Conservation (phyloP, 2,113 vertebrate genomes). For the Sardina pilchardus region DNA sequence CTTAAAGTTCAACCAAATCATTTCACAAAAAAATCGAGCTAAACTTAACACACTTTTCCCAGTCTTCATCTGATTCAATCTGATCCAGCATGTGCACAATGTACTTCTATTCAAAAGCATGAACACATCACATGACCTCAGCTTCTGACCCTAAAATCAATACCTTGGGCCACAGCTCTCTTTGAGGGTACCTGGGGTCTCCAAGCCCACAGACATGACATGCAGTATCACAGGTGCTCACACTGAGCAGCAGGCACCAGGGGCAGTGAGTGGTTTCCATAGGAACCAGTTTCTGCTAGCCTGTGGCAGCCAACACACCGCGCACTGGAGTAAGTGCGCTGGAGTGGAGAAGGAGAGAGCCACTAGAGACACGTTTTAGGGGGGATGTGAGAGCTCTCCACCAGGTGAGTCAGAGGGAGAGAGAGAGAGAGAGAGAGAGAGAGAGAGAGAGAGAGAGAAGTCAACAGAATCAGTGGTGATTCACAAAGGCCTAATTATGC, state of each 20-base stretch:
- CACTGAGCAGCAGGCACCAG: slow-evolving; percentile 43
- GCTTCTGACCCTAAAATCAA: neutral
- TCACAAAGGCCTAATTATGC: slow-evolving; percentile 21
- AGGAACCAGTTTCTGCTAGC: slow-evolving; percentile 54
- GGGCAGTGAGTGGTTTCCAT: slow-evolving; percentile 57
- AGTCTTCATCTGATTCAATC: neutral
- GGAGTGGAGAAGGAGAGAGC: slow-evolving; percentile 33
- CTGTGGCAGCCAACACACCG: neutral
- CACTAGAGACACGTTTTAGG: slow-evolving; percentile 31
- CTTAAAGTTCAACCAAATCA: neutral
- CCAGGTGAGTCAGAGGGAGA: slow-evolving; percentile 24
- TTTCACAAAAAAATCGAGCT: neutral
- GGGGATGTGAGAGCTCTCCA: slow-evolving; percentile 13
- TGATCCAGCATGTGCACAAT: neutral
- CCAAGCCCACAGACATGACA: neutral
- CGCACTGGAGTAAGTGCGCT: slow-evolving; percentile 26
- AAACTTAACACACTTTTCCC: neutral
- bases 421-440: slow-evolving; percentile 27
- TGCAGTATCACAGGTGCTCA: slow-evolving; percentile 1
- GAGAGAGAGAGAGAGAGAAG: slow-evolving; percentile 12
- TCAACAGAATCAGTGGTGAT: slow-evolving; percentile 31
- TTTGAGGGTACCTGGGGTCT: neutral
- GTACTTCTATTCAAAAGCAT: neutral
- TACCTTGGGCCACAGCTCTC: neutral
- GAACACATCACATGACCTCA: neutral